Conservation (phyloP, 2,113 vertebrate genomes). For the Cygnus buccinator region DNA sequence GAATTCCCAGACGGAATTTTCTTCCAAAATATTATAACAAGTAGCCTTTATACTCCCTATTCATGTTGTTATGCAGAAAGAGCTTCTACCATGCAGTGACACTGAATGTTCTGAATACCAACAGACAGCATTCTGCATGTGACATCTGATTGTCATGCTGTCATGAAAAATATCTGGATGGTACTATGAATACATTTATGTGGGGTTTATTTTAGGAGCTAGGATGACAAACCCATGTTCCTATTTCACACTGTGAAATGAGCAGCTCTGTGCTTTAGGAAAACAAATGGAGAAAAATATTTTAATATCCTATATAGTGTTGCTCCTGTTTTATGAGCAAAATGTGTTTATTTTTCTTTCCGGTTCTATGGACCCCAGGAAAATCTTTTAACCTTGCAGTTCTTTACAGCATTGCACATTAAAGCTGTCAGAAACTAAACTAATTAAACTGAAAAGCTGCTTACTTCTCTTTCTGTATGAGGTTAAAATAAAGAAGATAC, state of each 20-base stretch:
- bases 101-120: neutral
- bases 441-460: constrained; percentile 47
- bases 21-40: neutral
- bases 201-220: constrained; percentile 22
- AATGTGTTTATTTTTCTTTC: constrained; percentile 13
- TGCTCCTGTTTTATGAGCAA: constrained; percentile 4
- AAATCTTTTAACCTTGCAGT: constrained; percentile 68
- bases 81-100: neutral
- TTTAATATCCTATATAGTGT: neutral
- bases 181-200: neutral
- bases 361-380: neutral
- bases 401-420: constrained; percentile 14
- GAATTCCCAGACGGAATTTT: neutral
- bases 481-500: neutral
- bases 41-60: neutral
- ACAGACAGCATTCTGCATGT: constrained; percentile 7
- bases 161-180: constrained; percentile 8
- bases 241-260: neutral
- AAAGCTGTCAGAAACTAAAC: constrained; percentile 34
- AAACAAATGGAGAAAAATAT: constrained; percentile 22
- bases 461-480: constrained; percentile 12
- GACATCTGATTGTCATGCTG: constrained; percentile 48
- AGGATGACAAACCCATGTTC: constrained; percentile 1
- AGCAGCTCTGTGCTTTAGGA: neutral
- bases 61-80: neutral